Base-by-base conservation (phyloP, 2,888 invertebrate genomes). In the Ernsta delagoae region DNA sequence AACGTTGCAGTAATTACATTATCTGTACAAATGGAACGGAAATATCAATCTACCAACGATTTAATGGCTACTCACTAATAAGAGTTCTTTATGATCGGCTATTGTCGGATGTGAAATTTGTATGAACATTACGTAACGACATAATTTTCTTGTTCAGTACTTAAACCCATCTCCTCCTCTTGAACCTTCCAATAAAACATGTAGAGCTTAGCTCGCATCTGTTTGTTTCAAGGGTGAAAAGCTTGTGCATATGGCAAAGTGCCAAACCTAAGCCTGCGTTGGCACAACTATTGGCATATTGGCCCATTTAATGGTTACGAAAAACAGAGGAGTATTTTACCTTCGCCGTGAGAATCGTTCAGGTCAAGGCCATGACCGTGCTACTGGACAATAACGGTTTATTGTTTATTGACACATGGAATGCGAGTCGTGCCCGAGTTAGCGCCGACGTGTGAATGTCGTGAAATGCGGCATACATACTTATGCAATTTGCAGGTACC, bases 361-460 rank as follows among this genome's bases (percentile, higher is more conserved):
- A 45, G 45, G 45, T 45, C 45, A 45, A 45, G 45, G 45, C n/a
- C 45, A n/a, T n/a, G 45, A n/a, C 45, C 45, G n/a, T 45, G 45
- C 45, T n/a, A 45, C 45, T 45, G 45, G 45, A 45, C 45, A 45
- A 5, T 11, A 45, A 45, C 45, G 45, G n/a, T n/a, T n/a, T n/a
- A n/a, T n/a, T n/a, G 45, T 45, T 45, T 45, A 4, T 45, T 45
- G 45, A 45, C 43, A 43, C 43, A 4, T 3, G 43, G 43, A 11
- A 43, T 43, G 43, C 43, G 43, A 11, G 4, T 9, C 43, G 43
- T 43, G 43, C 43, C 43, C 11, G 0, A 36, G 36, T 36, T 36
- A 36, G 36, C 36, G 36, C 36, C 36, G 36, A 5, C 36, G 36
- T 36, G 36, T 6, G 36, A 36, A 36, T 36, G 5, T 36, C 36